These are phyloP conservation scores for Leptinotarsa tumamoca DNA, from an alignment of 2,888 invertebrate species.

Conservation along the genomic window DNA sequence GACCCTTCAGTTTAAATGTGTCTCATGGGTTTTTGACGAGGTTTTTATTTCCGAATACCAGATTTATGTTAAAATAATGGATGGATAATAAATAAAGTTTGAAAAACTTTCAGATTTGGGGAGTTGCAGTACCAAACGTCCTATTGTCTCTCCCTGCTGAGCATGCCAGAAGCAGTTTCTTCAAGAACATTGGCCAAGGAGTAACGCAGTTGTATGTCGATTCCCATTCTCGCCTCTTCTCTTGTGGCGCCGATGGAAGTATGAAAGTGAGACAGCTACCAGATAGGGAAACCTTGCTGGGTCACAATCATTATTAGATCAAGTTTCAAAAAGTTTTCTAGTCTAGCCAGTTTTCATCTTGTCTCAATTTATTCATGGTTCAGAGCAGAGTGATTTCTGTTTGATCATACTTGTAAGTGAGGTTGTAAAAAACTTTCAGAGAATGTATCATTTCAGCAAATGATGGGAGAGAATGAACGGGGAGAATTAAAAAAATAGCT, in stretches of 20 bases:
- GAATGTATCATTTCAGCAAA: background rate
- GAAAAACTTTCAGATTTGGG: constrained; percentile 83
- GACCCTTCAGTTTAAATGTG: no score
- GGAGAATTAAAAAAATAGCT: background rate
- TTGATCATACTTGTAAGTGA: background rate
- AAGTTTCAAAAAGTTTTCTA: background rate
- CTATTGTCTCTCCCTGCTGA: constrained; percentile 92
- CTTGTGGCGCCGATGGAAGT: constrained; percentile 98
- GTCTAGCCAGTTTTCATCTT: background rate
- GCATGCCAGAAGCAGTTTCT: constrained; percentile 95
- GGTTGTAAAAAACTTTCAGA: background rate
- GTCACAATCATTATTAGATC: constrained; percentile 47
- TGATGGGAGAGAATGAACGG: background rate
- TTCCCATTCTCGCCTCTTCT: constrained; percentile 89
- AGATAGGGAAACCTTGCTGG: constrained; percentile 73
- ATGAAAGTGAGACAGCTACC: constrained; percentile 96
- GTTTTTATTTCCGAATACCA: no score
- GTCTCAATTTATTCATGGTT: background rate
- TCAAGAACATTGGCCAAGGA: constrained; percentile 96
- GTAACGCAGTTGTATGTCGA: constrained; percentile 96
- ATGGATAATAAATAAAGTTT: background rate
- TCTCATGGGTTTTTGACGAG: no score
- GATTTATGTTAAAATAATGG: no score
- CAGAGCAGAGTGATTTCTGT: background rate
- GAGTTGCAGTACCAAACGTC: constrained; percentile 86